phyloP scores from a whole-genome alignment of 2,888 invertebrate species.

The Eristalis tenax region DNA sequence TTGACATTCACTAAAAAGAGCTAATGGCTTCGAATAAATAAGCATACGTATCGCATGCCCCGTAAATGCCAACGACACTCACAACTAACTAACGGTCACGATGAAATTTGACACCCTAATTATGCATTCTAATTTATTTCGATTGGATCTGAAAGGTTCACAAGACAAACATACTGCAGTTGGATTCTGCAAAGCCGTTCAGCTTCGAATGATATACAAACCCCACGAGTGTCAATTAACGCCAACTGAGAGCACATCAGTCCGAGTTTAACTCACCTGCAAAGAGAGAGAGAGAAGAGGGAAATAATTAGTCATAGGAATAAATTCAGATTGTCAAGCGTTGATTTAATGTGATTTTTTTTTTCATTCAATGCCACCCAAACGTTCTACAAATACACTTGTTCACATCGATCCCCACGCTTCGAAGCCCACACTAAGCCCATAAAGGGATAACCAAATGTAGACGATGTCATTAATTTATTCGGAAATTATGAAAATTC shows the following conservation, averaged over 20 bases:
- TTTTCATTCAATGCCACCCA: not conserved
- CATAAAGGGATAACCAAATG: not conserved
- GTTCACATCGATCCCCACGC: not conserved
- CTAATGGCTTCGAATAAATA: not conserved
- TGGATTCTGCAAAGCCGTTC: not conserved
- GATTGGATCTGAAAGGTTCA: not conserved
- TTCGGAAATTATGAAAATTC: conserved; percentile 23
- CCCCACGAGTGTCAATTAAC: not conserved
- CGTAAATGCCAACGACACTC: not conserved
- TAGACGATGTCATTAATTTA: conserved; percentile 1
- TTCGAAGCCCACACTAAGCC: not conserved
- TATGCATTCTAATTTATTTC: conserved; percentile 1
- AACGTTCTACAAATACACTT: not conserved
- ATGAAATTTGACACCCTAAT: not conserved
- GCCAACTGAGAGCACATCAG: not conserved
- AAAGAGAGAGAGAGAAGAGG: conserved; percentile 12
- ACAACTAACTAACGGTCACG: not conserved
- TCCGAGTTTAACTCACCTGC: conserved; percentile 32
- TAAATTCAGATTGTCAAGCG: not conserved
- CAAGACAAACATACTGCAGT: not conserved
- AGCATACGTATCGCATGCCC: not conserved
- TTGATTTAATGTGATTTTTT: not conserved
- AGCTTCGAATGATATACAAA: not conserved
- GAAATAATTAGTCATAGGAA: conserved; percentile 19
- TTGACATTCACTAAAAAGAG: not conserved